Percentiles rank a stretch among this genome's conserved stretches.
These are phyloP conservation scores for Malurus elegans DNA, from an alignment of 2,113 vertebrate species.

Conservation along the genomic window DNA sequence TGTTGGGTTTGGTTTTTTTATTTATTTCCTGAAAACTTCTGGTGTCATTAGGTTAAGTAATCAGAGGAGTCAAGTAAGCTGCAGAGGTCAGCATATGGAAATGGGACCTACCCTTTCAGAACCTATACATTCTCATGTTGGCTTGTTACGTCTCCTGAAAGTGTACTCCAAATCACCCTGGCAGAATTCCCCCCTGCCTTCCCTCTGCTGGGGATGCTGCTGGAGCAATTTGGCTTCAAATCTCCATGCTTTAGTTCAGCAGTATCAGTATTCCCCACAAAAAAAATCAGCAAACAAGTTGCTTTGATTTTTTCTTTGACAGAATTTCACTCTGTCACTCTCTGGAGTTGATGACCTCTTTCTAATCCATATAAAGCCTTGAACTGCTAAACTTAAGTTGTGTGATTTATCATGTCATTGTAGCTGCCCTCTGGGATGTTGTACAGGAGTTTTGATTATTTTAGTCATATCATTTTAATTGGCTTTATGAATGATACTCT, in stretches of 20 bases:
- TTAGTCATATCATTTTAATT: conserved; percentile 24
- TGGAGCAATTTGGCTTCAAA: not conserved
- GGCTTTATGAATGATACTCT: not conserved
- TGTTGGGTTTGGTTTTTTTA: too few species aligned
- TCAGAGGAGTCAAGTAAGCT: not conserved
- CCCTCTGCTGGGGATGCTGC: not conserved
- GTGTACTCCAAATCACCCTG: not conserved
- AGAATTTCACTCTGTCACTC: not conserved
- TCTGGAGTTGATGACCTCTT: not conserved
- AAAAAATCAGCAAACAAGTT: not conserved
- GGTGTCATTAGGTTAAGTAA: not conserved
- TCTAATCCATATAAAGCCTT: not conserved
- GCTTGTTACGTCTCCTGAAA: not conserved
- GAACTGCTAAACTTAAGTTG: not conserved
- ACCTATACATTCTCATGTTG: not conserved
- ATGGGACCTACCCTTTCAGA: not conserved
- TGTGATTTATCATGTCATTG: not conserved
- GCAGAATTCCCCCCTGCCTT: not conserved
- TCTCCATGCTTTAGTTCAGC: not conserved
- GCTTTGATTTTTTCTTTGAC: not conserved
- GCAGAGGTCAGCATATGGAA: not conserved
- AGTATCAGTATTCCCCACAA: not conserved
- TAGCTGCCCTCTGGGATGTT: not conserved
- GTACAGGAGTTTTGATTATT: conserved; percentile 16
- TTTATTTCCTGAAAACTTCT: not conserved